Evolutionary conservation across 2,797 vertebrate species (phyloP).

Genomic region (Enteromius fasciolatus): DNA sequence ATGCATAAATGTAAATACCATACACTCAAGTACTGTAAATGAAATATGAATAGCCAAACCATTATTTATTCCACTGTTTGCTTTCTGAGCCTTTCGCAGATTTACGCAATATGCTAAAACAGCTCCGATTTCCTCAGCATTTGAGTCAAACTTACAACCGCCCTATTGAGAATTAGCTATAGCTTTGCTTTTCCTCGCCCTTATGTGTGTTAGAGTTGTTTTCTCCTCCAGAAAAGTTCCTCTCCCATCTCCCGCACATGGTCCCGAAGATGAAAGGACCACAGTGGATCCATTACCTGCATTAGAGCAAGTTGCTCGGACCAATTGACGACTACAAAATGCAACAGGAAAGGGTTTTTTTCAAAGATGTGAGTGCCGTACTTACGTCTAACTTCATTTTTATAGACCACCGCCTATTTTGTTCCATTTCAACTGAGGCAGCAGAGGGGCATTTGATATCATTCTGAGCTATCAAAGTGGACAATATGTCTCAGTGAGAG

Average conservation of each 20-base stretch:
- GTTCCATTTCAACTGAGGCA: constrained; percentile 87
- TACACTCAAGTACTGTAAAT: background rate
- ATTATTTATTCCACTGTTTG: background rate
- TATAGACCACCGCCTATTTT: constrained; percentile 90
- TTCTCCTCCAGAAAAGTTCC: constrained; percentile 71
- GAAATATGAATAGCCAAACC: background rate
- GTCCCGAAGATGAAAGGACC: constrained; percentile 92
- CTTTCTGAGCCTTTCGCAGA: background rate
- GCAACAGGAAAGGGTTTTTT: constrained; percentile 87
- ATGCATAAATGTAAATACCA: background rate
- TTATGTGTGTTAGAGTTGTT: constrained; percentile 78
- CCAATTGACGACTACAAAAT: constrained; percentile 90
- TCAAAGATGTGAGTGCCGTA: constrained; percentile 91
- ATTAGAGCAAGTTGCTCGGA: constrained; percentile 90
- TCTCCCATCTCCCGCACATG: constrained; percentile 72
- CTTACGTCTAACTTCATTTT: constrained; percentile 93
- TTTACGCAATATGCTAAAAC: constrained; percentile 51
- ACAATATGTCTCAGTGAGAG: constrained; percentile 85
- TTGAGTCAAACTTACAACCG: constrained; percentile 52
- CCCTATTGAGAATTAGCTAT: constrained; percentile 68
- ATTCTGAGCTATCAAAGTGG: constrained; percentile 90
- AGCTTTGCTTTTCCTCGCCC: constrained; percentile 70
- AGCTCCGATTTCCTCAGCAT: constrained; percentile 47
- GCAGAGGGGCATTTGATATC: constrained; percentile 92
- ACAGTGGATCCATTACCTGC: constrained; percentile 94